Evolutionary conservation across 2,888 invertebrate genomes (phyloP).

Genomic region (Rhopalosiphum nymphaeae): DNA sequence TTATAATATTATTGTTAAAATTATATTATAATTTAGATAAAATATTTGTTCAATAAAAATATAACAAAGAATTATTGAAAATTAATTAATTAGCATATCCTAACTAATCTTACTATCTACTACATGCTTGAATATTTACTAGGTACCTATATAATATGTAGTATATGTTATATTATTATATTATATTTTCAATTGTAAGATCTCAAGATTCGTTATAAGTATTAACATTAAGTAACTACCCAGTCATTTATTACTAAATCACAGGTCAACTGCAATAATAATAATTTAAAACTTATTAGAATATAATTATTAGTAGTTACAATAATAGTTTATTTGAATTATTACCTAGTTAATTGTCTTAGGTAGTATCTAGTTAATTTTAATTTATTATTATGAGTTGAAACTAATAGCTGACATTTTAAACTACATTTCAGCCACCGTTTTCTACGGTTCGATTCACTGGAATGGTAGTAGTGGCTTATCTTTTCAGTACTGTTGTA

Average conservation of each 20-base stretch:
- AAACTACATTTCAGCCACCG: conserved; percentile 77
- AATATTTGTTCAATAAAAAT: background rate
- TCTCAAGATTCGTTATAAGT: too few species aligned
- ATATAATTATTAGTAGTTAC: background rate
- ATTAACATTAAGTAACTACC: background rate
- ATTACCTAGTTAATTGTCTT: background rate
- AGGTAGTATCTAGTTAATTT: background rate
- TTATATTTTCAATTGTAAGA: background rate
- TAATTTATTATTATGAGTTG: background rate
- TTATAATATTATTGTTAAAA: too few species aligned
- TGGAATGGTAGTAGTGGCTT: conserved; percentile 83
- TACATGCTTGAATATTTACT: background rate
- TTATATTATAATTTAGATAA: background rate
- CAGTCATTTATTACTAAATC: background rate
- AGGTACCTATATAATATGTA: background rate
- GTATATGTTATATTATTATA: background rate
- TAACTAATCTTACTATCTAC: background rate
- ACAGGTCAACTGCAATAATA: background rate
- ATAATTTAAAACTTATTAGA: background rate
- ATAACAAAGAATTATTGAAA: background rate
- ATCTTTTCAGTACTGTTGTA: conserved; percentile 83
- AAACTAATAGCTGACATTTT: background rate
- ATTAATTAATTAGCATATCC: background rate
- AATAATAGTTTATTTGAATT: background rate
- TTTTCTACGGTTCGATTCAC: conserved; percentile 84